These are phyloP conservation scores for Diplogasteroides magnus DNA, from an alignment of 1,140 invertebrate genomes.

Conservation along the genomic window DNA sequence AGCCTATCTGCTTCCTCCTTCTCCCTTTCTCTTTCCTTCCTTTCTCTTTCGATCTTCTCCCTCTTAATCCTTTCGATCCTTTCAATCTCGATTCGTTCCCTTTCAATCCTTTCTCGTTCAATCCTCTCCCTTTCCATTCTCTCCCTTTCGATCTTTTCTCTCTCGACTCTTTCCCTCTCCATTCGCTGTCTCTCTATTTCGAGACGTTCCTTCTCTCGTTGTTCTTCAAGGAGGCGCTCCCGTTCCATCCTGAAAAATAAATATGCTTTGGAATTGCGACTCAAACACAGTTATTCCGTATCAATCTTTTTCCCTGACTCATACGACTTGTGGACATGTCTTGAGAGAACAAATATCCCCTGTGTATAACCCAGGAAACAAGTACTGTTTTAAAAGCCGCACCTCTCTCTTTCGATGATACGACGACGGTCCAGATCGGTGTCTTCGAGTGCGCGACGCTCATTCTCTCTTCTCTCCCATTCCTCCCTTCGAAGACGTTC, in stretches of 20 bases:
- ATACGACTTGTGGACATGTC: too few species aligned
- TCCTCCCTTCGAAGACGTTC: constrained; percentile 37
- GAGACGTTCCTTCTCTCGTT: constrained; percentile 41
- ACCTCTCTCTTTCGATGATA: constrained; percentile 38
- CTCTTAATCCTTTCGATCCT: constrained; percentile 41
- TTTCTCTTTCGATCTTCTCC: constrained; percentile 43
- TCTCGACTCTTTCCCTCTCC: constrained; percentile 31
- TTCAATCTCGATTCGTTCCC: constrained; percentile 41
- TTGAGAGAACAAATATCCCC: too few species aligned
- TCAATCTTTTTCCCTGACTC: too few species aligned
- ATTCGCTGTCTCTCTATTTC: constrained; percentile 29
- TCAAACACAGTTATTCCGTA: too few species aligned
- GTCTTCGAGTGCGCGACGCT: constrained; percentile 42
- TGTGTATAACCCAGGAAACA: too few species aligned
- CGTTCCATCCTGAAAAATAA: constrained; percentile 28
- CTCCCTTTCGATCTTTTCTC: constrained; percentile 38
- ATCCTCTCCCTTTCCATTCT: constrained; percentile 29
- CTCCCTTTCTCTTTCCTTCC: constrained; percentile 25
- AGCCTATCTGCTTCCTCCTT: constrained; percentile 36
- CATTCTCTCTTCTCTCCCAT: constrained; percentile 49
- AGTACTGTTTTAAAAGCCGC: too few species aligned
- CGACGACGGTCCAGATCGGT: constrained; percentile 41
- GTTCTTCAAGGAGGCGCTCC: constrained; percentile 37
- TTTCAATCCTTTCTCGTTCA: constrained; percentile 24
- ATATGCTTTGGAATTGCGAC: too few species aligned